Conservation (phyloP, 2,888 invertebrate species). For the Therioaphis trifolii region DNA sequence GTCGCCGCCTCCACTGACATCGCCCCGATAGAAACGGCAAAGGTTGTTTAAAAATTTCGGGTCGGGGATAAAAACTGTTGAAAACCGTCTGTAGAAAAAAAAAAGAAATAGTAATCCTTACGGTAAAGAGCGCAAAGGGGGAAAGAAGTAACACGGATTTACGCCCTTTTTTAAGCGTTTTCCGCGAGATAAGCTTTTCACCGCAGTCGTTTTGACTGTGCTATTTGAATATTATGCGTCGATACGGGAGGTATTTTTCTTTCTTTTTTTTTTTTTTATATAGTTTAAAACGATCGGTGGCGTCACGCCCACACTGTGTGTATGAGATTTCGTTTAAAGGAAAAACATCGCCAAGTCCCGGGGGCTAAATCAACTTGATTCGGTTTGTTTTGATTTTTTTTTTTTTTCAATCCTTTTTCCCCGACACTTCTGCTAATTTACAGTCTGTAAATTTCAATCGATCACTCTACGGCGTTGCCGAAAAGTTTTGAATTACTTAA, state of each 20-base stretch:
- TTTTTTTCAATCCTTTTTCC: background rate
- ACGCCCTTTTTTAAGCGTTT: constrained; percentile 57
- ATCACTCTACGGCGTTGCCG: background rate
- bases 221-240: constrained; percentile 51
- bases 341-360: background rate
- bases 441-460: constrained; percentile 5
- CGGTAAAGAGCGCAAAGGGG: constrained; percentile 43
- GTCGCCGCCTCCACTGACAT: no score
- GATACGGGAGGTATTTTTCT: no score
- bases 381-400: no score
- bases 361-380: background rate
- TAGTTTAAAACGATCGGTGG: constrained; percentile 30
- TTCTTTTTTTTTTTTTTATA: no score
- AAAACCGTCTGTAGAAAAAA: constrained; percentile 35
- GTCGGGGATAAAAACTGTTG: constrained; percentile 43
- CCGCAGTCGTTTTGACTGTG: constrained; percentile 46
- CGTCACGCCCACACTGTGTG: background rate
- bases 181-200: constrained; percentile 56
- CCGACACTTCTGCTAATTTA: background rate
- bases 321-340: background rate
- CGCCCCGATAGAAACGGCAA: constrained; percentile 45
- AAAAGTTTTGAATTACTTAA: constrained; percentile 45
- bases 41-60: constrained; percentile 60
- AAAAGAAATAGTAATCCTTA: constrained; percentile 54
- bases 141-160: constrained; percentile 55